A percentile compares a stretch with the other conserved stretches of the same genome.
Conservation (phyloP, 2,113 vertebrate species). For the Poecile atricapillus region DNA sequence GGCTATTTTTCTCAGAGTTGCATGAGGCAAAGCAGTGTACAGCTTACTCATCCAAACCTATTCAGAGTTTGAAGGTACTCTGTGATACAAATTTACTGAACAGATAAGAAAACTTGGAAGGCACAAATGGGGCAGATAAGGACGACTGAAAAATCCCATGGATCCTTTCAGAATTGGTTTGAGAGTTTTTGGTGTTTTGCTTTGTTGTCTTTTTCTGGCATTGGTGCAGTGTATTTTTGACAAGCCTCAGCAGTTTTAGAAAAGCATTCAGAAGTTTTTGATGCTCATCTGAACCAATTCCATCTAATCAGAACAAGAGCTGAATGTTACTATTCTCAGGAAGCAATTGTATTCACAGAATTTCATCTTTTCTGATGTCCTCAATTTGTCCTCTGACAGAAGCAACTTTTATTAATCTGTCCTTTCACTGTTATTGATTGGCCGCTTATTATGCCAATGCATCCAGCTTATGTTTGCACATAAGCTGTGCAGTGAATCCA, state of each 20-base stretch:
- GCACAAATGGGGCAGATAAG: constrained; percentile 38
- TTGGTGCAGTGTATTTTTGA: constrained; percentile 15
- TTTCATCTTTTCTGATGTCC: constrained; percentile 59
- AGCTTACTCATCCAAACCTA: not conserved
- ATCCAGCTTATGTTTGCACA: constrained; percentile 25
- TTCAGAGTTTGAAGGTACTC: constrained; percentile 23
- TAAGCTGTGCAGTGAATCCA: not conserved
- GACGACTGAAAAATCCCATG: constrained; percentile 14
- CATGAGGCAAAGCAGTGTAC: not conserved
- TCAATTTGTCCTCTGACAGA: constrained; percentile 60
- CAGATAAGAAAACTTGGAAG: constrained; percentile 51
- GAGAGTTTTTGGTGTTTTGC: constrained; percentile 40
- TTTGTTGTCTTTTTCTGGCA: constrained; percentile 54
- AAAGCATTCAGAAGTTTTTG: constrained; percentile 58
- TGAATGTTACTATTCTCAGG: constrained; percentile 54
- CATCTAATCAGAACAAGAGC: constrained; percentile 57
- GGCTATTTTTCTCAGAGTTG: not conserved
- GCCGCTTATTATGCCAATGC: constrained; percentile 19
- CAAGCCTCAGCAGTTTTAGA: constrained; percentile 59
- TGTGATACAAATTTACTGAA: constrained; percentile 5
- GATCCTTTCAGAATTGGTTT: constrained; percentile 13
- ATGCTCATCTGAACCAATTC: constrained; percentile 66
- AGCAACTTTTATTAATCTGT: constrained; percentile 53
- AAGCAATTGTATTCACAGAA: constrained; percentile 62
- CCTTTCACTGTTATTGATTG: constrained; percentile 27